Percentiles rank a stretch among this genome's conserved stretches.
phyloP scores from a whole-genome alignment of 2,888 invertebrate species.

The Bembecia ichneumoniformis region DNA sequence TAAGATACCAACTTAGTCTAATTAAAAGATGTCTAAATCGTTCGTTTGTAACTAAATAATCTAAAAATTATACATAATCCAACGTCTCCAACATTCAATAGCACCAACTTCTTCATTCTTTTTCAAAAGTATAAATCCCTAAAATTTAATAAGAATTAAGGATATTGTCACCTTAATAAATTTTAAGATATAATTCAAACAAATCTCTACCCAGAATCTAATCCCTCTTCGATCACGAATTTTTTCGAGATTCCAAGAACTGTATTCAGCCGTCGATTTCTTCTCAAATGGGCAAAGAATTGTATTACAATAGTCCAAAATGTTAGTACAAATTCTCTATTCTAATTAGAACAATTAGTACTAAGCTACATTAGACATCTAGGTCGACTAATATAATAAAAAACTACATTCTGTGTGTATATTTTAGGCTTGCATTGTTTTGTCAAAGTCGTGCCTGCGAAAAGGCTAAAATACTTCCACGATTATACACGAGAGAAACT shows the following conservation, averaged over 20 bases:
- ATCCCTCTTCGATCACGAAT: too few relatives aligned
- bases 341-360: slow-evolving; percentile 29
- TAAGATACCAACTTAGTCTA: neutral
- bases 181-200: too few relatives aligned
- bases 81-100: slow-evolving; percentile 1
- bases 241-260: too few relatives aligned
- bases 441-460: neutral
- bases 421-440: neutral
- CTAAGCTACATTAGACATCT: slow-evolving; percentile 15
- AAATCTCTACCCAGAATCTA: too few relatives aligned
- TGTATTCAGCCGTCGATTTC: too few relatives aligned
- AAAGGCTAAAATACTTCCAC: neutral
- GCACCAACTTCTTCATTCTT: slow-evolving; percentile 8
- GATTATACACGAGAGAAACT: neutral
- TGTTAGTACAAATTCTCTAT: slow-evolving; percentile 35
- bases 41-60: neutral
- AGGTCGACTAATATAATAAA: neutral
- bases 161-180: too few relatives aligned
- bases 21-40: slow-evolving; percentile 4
- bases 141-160: neutral
- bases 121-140: neutral
- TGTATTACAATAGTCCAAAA: slow-evolving; percentile 6
- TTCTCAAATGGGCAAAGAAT: slow-evolving; percentile 9
- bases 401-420: neutral
- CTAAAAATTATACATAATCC: slow-evolving; percentile 2